Base-by-base conservation (phyloP, 2,797 vertebrate species). In the Salarias fasciatus region DNA sequence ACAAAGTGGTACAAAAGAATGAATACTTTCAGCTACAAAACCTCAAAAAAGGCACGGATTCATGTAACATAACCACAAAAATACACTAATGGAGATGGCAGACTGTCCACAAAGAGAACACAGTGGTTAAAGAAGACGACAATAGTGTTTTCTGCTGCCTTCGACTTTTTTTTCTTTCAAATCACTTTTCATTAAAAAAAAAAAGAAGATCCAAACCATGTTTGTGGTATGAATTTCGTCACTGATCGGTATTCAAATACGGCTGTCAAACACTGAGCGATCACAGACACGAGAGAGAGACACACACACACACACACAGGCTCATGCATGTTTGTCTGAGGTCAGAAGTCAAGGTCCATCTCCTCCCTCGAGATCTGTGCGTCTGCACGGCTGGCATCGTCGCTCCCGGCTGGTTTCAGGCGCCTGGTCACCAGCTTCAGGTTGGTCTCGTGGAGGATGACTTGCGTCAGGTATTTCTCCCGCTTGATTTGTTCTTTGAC, bases 381-480 rank as follows among this genome's bases (percentile, higher is more conserved):
- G 1, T 56, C 59, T 0, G 15, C 5, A 1, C 50, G 53, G 37
- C 58, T 72, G 4, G 69, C 5, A 18, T 83, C 52, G 15, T 70
- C 91, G 8, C 94, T 69, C 0, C 72, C 57, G 1, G 68, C 13
- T 1, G 85, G 82, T 13, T 91, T 94, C 43, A 94, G 76, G 3
- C 1, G 90, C 66, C 92, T 94, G 38, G 90, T 93, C 65, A 95
- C 87, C 69, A 93, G 79, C 77, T 93, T 94, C 56, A 98, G 91
- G 80, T 93, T 92, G 12, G 91, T 93, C 80, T 97, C 95, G 0
- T 94, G 95, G 63, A 97, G 90, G 41, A 96, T 91, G 43, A 94
- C 94, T 75, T 96, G 95, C 11, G 93, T 97, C 75, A 97, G 71
- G 83, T 97, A 97, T 54, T 93, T 95, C 86, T 98, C 96, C 62